phyloP scores from a whole-genome alignment of 2,888 invertebrate genomes.

The Ophion ellenae region DNA sequence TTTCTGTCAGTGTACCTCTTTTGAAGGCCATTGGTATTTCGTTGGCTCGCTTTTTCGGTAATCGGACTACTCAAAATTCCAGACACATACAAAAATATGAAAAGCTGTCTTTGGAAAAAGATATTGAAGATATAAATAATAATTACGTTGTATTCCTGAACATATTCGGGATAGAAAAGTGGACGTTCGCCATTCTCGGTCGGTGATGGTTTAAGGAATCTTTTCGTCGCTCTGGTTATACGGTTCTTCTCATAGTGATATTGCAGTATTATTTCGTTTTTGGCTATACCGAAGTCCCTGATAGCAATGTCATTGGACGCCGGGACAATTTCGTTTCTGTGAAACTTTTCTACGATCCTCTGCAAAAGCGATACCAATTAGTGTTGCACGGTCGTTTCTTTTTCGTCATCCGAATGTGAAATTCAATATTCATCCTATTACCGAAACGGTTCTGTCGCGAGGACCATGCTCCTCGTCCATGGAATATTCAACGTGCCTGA shows the following conservation, averaged over 20 bases:
- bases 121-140: not conserved
- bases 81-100: not conserved
- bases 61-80: too few relatives aligned
- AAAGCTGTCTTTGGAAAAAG: not conserved
- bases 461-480: constrained; percentile 32
- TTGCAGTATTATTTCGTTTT: constrained; percentile 86
- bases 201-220: constrained; percentile 88
- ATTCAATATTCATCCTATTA: constrained; percentile 60
- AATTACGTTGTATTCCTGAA: constrained; percentile 88
- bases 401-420: not conserved
- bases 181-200: constrained; percentile 89
- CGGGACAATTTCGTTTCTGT: constrained; percentile 85
- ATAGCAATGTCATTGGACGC: constrained; percentile 88
- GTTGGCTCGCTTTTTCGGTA: not conserved
- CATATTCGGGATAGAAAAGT: constrained; percentile 87
- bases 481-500: constrained; percentile 82
- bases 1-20: not conserved
- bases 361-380: constrained; percentile 72
- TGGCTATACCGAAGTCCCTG: constrained; percentile 87
- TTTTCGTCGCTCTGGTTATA: constrained; percentile 87
- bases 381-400: not conserved
- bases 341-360: constrained; percentile 87
- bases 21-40: not conserved
- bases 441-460: constrained; percentile 71
- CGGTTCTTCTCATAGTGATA: constrained; percentile 88